Conservation (phyloP, 2,113 vertebrate species). For the Xiphophorus couchianus region DNA sequence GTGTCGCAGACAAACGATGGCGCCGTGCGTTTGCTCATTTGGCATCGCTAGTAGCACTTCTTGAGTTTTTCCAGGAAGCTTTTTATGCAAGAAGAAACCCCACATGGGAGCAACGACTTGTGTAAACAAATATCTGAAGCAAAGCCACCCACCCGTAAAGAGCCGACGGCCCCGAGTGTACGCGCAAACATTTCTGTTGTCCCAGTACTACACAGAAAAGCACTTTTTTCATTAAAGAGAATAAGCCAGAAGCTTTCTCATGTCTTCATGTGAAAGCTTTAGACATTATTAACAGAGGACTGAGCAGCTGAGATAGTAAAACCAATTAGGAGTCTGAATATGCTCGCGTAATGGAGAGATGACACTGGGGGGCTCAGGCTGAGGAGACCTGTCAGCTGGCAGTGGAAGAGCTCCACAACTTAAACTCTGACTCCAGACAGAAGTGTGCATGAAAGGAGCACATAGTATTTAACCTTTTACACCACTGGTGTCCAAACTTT, state of each 20-base stretch:
- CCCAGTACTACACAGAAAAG: slow-evolving; percentile 23
- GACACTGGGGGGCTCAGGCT: neutral
- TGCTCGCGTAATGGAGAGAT: slow-evolving; percentile 2
- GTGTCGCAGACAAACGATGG: slow-evolving; percentile 25
- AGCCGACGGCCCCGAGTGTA: slow-evolving; percentile 13
- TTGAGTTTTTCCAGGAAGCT: slow-evolving; percentile 39
- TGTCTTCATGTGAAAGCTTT: slow-evolving; percentile 22
- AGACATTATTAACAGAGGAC: slow-evolving; percentile 20
- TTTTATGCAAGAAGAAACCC: slow-evolving; percentile 28
- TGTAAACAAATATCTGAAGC: slow-evolving; percentile 58
- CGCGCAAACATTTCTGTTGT: neutral
- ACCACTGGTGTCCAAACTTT: neutral
- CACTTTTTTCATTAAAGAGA: neutral
- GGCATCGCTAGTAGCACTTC: slow-evolving; percentile 37
- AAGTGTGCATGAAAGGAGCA: neutral
- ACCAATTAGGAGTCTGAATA: slow-evolving; percentile 16
- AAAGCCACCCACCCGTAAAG: slow-evolving; percentile 41
- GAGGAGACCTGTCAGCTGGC: neutral
- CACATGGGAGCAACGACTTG: slow-evolving; percentile 61
- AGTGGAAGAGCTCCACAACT: neutral
- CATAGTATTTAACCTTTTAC: neutral
- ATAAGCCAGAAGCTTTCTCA: slow-evolving; percentile 6
- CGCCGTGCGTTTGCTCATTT: slow-evolving; percentile 53
- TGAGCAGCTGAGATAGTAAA: slow-evolving; percentile 40
- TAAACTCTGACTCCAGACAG: neutral